Evolutionary conservation across 2,797 vertebrate species (phyloP).

Genomic region (Myiotriccus ornatus): DNA sequence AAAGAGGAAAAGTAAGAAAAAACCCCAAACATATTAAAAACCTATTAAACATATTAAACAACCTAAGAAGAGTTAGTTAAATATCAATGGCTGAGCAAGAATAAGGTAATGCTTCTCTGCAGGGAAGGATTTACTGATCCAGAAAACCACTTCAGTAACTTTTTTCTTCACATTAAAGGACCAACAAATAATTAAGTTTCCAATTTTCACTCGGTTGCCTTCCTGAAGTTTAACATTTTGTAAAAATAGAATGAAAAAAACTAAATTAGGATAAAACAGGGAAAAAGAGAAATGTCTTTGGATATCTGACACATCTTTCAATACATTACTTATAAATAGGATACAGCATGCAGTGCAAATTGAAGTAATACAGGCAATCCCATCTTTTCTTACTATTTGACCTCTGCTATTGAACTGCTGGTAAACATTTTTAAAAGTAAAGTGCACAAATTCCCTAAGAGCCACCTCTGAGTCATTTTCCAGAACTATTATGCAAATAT

Average conservation of each 20-base stretch:
- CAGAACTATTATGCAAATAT: slow-evolving; percentile 38
- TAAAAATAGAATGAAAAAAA: neutral
- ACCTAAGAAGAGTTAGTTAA: neutral
- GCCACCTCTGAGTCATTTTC: slow-evolving; percentile 22
- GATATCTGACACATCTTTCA: neutral
- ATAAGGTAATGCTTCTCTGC: neutral
- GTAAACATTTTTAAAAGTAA: slow-evolving; percentile 17
- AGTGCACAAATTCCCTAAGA: neutral
- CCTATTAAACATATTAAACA: neutral
- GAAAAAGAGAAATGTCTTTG: neutral
- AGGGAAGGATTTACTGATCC: neutral
- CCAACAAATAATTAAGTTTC: neutral
- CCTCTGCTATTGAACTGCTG: neutral
- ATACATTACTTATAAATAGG: neutral
- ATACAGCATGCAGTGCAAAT: neutral
- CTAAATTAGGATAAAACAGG: neutral
- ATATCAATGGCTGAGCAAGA: neutral
- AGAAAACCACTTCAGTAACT: neutral
- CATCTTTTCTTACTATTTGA: neutral
- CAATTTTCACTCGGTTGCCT: neutral
- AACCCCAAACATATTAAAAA: neutral
- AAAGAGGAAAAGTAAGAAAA: neutral
- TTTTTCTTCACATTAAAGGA: neutral
- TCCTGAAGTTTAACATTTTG: neutral
- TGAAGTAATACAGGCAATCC: neutral